These are phyloP conservation scores for Chirona hameri DNA, from an alignment of 2,888 invertebrate genomes.

Conservation along the genomic window DNA sequence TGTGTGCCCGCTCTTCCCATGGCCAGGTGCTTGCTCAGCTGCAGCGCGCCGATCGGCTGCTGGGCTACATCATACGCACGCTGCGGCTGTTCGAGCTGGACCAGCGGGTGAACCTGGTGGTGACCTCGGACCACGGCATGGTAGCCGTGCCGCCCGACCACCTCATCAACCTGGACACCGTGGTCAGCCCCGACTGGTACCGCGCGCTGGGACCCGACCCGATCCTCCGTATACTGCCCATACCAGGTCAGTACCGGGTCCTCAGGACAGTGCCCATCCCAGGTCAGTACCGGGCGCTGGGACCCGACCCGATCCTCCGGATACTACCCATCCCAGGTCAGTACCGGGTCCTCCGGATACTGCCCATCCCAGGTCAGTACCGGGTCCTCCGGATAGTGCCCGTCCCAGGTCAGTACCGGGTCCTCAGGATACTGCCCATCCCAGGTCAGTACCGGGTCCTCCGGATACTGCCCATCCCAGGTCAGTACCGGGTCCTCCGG, in stretches of 20 bases:
- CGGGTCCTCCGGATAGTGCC: too few species aligned
- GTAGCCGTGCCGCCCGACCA: slow-evolving; percentile 40
- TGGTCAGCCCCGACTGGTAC: slow-evolving; percentile 40
- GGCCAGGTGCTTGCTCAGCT: slow-evolving; percentile 22
- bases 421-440: too few species aligned
- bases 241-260: slow-evolving; percentile 34
- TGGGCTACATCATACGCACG: slow-evolving; percentile 44
- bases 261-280: too few species aligned
- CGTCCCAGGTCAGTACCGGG: too few species aligned
- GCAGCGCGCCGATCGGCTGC: slow-evolving; percentile 41
- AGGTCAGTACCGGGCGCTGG: slow-evolving; percentile 30
- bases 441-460: too few species aligned
- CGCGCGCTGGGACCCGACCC: slow-evolving; percentile 42
- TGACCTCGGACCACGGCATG: slow-evolving; percentile 52
- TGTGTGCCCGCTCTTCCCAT: too few species aligned
- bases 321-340: slow-evolving; percentile 43
- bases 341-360: background rate
- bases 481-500: too few species aligned
- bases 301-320: slow-evolving; percentile 44
- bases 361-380: too few species aligned
- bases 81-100: slow-evolving; percentile 43
- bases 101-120: slow-evolving; percentile 46
- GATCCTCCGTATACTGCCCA: slow-evolving; percentile 45
- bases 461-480: too few species aligned
- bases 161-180: slow-evolving; percentile 37